Percentiles rank a stretch among this genome's conserved stretches.
These are phyloP conservation scores for Leptothorax acervorum DNA, from an alignment of 2,888 invertebrate genomes.

Conservation along the genomic window DNA sequence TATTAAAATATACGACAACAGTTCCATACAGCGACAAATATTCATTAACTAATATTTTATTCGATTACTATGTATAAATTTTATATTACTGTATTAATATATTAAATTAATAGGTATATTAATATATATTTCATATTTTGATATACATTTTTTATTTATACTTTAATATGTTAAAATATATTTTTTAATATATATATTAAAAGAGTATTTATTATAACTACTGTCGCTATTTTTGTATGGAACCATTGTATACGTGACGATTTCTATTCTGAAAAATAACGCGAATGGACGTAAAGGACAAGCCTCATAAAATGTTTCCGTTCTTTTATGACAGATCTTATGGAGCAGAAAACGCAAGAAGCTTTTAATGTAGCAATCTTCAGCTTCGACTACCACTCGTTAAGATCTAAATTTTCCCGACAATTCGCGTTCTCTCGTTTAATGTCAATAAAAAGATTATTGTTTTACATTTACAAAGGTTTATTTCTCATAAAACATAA, in stretches of 20 bases:
- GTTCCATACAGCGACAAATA: background rate
- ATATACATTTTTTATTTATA: background rate
- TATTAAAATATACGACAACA: background rate
- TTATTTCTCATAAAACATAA: background rate
- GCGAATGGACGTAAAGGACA: background rate
- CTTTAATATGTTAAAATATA: background rate
- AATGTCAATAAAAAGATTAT: constrained; percentile 7
- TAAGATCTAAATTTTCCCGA: background rate
- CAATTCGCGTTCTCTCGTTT: background rate
- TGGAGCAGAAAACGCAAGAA: background rate
- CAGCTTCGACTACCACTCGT: background rate
- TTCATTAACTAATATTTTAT: background rate
- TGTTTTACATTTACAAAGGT: background rate
- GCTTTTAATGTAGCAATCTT: background rate
- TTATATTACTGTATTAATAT: background rate
- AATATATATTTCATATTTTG: background rate
- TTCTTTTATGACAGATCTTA: constrained; percentile 13
- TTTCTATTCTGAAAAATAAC: background rate
- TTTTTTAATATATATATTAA: background rate
- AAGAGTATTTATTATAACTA: background rate
- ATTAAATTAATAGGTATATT: background rate
- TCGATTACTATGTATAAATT: background rate
- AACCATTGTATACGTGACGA: background rate
- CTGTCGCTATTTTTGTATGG: background rate
- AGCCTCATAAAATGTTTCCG: background rate